These are phyloP conservation scores for Teleiodes luculella DNA, from an alignment of 2,888 invertebrate genomes.

Conservation along the genomic window DNA sequence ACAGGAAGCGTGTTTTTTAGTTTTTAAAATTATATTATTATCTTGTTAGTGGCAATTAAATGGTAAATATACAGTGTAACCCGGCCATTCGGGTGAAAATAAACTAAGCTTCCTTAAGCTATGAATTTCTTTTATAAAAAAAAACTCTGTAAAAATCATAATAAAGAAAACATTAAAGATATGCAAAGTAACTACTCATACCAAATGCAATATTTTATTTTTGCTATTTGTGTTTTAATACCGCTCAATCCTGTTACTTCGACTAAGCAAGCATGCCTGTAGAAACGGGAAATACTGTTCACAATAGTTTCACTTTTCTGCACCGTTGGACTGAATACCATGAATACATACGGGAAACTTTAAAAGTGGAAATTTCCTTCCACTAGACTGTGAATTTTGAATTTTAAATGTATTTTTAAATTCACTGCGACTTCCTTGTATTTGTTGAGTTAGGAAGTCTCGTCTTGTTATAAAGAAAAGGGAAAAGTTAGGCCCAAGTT, in stretches of 20 bases:
- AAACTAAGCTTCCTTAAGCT: too few relatives aligned
- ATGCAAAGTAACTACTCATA: too few relatives aligned
- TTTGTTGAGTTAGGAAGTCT: conserved; percentile 13
- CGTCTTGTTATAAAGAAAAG: background rate
- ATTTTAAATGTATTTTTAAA: conserved; percentile 20
- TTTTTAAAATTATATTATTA: too few relatives aligned
- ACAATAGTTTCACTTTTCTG: conserved; percentile 74
- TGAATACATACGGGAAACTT: conserved; percentile 64
- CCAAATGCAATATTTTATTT: too few relatives aligned
- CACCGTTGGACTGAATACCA: conserved; percentile 60
- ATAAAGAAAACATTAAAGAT: too few relatives aligned
- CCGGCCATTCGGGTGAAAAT: too few relatives aligned
- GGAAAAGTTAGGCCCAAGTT: background rate
- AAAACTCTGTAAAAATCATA: too few relatives aligned
- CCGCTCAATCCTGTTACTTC: conserved; percentile 27
- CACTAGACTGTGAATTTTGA: conserved; percentile 37
- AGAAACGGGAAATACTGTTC: conserved; percentile 45
- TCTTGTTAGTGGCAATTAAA: too few relatives aligned
- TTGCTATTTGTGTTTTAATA: too few relatives aligned
- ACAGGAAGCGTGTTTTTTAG: too few relatives aligned
- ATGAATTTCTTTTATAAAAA: too few relatives aligned
- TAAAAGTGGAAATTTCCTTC: conserved; percentile 60
- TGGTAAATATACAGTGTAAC: too few relatives aligned
- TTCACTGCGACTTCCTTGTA: conserved; percentile 7
- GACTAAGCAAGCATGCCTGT: conserved; percentile 21